phyloP scores from a whole-genome alignment of 2,113 vertebrate genomes.

The Aegotheles bennettii region DNA sequence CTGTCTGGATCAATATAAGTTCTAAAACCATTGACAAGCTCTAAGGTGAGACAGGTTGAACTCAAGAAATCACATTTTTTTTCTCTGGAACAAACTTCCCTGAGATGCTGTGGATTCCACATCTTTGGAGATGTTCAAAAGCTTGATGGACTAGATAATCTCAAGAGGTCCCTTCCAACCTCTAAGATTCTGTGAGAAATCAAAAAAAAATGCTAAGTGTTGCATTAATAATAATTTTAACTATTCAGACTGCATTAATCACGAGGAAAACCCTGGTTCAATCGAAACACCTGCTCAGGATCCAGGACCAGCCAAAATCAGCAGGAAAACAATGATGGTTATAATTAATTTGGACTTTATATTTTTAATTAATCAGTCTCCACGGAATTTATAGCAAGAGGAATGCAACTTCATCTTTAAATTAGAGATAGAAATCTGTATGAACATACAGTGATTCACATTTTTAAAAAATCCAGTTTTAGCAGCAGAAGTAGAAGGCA shows the following conservation, averaged over 20 bases:
- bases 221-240: not conserved
- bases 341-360: not conserved
- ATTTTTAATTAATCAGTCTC: not conserved
- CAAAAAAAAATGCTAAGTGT: not conserved
- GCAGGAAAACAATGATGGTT: not conserved
- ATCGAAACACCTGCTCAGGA: not conserved
- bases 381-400: not conserved
- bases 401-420: not conserved
- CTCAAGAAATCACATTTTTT: not conserved
- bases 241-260: not conserved
- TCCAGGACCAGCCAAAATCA: not conserved
- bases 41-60: not conserved
- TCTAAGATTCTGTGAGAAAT: not conserved
- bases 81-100: not conserved
- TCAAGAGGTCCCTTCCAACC: not conserved
- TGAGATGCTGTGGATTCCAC: not conserved
- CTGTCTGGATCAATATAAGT: not conserved
- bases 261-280: not conserved
- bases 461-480: not conserved
- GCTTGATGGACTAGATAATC: not conserved
- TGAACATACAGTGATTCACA: not conserved
- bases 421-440: not conserved
- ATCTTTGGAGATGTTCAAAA: not conserved
- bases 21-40: not conserved
- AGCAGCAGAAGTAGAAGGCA: not conserved